Base-by-base conservation (phyloP, 2,797 vertebrate species). In the Danio kyathit region DNA sequence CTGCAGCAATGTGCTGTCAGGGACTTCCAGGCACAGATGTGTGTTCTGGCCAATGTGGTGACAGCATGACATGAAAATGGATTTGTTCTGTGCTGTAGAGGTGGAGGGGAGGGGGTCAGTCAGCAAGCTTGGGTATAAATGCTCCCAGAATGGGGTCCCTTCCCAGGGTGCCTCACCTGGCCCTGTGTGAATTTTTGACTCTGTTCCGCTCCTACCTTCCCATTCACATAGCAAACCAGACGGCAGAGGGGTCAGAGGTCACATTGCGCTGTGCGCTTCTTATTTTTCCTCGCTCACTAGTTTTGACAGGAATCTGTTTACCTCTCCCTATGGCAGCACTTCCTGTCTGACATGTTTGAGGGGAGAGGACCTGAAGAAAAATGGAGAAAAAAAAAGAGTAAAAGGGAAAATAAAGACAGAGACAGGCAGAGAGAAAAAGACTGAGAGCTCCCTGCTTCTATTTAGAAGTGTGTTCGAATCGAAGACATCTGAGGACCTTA, bases 21-120 rank as follows among this genome's bases (percentile, higher is more conserved):
- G 80, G 65, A 74, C 56, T 65, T 65, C 63, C 74, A 77, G 71
- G 59, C 63, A 54, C 84, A 81, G 60, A 81, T 80, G 82, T 78
- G 82, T 76, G 46, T 67, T 74, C 49, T 75, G 79, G 70, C 73
- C 88, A 83, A 41, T 79, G n/a, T 75, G 5, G 80, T 87, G 90
- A 91, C 90, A 91, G 88, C 19, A 16, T 85, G 88, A 92, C 89
- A 91, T 90, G 87, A 93, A 90, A 93, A 90, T 90, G 79, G 82
- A 91, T 93, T 92, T 92, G 91, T 90, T 92, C 89, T 82, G 82
- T 75, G 75, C 29, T 71, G 70, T 64, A 82, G 71, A 69, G 16
- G 56, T 73, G 38, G 40, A 70, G 17, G 40, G 7, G 56, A 66
- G 49, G 63, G 61, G 17, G 46, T 71, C 57, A 79, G 56, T 51